phyloP scores from a whole-genome alignment of 2,113 vertebrate genomes.

The Hystrix brachyura region DNA sequence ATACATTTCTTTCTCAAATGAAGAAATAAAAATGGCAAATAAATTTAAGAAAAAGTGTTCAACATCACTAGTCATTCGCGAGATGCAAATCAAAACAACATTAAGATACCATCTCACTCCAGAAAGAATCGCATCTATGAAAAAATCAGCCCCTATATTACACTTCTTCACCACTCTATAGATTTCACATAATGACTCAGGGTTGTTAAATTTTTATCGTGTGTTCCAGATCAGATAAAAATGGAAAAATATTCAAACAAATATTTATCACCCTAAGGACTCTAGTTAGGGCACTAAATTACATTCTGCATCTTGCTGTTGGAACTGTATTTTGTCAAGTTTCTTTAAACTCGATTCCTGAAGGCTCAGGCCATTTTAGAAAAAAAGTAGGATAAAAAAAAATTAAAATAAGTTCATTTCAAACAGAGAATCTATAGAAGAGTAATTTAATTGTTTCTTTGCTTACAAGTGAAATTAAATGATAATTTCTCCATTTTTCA shows the following conservation, averaged over 20 bases:
- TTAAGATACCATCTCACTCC: no score
- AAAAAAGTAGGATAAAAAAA: not conserved
- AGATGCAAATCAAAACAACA: no score
- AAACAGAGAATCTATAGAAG: not conserved
- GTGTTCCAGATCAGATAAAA: slow-evolving; percentile 11
- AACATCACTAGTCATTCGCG: no score
- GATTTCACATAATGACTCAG: slow-evolving; percentile 1
- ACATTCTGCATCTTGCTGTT: not conserved
- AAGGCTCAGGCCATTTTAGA: not conserved
- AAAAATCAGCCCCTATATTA: not conserved
- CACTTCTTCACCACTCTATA: not conserved
- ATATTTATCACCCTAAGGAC: not conserved
- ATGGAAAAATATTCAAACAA: slow-evolving; percentile 1
- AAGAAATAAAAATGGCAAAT: no score
- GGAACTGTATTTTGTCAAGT: slow-evolving; percentile 39
- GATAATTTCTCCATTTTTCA: slow-evolving; percentile 21
- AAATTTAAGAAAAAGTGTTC: no score
- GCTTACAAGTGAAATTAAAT: not conserved
- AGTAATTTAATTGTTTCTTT: not conserved
- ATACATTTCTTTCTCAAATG: no score
- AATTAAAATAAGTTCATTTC: slow-evolving; percentile 51
- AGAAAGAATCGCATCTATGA: no score
- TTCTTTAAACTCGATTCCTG: slow-evolving; percentile 33
- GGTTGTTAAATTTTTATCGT: slow-evolving; percentile 29
- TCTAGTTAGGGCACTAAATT: slow-evolving; percentile 23